Base-by-base conservation (phyloP, 2,888 invertebrate species). In the Ecdyonurus torrentis region DNA sequence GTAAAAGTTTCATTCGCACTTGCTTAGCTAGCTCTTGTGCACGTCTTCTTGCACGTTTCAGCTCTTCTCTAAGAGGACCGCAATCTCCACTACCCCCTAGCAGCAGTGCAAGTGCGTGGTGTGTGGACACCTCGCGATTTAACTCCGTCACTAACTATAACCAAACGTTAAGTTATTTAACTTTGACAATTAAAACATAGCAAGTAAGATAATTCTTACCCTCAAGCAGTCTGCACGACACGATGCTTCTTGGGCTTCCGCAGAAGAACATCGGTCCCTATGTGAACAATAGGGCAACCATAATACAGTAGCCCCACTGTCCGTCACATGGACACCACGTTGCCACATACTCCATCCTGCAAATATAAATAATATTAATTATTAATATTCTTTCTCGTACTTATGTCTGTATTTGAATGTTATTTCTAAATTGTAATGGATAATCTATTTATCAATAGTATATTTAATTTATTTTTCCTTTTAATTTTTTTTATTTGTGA, bases 71-170 rank as follows among this genome's bases (percentile, higher is more conserved):
- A 55, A 72, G 68, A 63, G 70, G 69, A 61, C 71, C 70, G 63
- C 71, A 70, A 66, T 72, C 72, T 19, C 70, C 69, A 58, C 70
- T 70, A 25, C 71, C 70, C 52, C 71, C 71, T n/a, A 69, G 63
- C 18, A 68, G 65, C 58, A 68, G 67, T 5, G 70, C 70, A 25
- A 69, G 64, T 60, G 66, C 65, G 25, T 67, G 69, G 62, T 68
- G 67, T 50, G 68, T 66, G 37, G 72, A 71, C 24, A 71, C 69
- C 61, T 71, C 71, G 62, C 69, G 69, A 66, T 71, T 72, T 65
- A 72, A 66, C 61, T 71, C 71, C 60, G 69, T 67, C 59, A 71
- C 69, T 65, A 71, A 68, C 72, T 71, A 66, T 15, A 67, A 68
- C 37, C n/a, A n/a, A n/a, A 37, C 15, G 37, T 15, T 37, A 10